phyloP scores from a whole-genome alignment of 2,888 invertebrate species.

The Sinelater perroti region DNA sequence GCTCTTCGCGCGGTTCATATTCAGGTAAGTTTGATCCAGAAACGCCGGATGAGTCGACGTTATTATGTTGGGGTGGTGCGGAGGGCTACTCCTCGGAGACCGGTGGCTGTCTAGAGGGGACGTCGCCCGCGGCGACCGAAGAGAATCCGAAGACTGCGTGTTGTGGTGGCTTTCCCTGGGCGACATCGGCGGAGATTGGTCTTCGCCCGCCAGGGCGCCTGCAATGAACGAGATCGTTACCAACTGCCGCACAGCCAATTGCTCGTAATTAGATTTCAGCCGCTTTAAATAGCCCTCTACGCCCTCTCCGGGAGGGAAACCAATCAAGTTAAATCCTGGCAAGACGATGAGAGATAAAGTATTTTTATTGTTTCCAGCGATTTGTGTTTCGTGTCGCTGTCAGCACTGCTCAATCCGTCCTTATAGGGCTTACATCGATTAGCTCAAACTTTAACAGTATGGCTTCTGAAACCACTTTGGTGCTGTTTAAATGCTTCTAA shows the following conservation, averaged over 20 bases:
- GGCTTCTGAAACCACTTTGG: constrained; percentile 58
- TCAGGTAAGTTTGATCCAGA: constrained; percentile 59
- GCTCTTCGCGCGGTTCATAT: constrained; percentile 58
- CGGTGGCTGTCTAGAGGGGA: constrained; percentile 57
- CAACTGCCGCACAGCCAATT: background rate
- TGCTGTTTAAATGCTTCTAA: constrained; percentile 50
- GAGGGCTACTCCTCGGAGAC: constrained; percentile 53
- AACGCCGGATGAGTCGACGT: constrained; percentile 59
- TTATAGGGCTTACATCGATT: constrained; percentile 59
- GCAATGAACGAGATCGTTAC: constrained; percentile 51
- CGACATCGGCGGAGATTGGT: constrained; percentile 74
- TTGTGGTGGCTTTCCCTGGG: constrained; percentile 58
- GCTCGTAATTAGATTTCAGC: background rate
- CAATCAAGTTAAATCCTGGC: constrained; percentile 46
- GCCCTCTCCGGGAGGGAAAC: constrained; percentile 27
- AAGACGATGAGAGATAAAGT: constrained; percentile 47
- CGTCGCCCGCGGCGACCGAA: constrained; percentile 64
- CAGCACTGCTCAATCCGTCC: constrained; percentile 51
- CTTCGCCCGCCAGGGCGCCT: constrained; percentile 73
- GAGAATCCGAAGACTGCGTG: constrained; percentile 55
- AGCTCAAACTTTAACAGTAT: constrained; percentile 55
- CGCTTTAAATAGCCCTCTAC: constrained; percentile 21
- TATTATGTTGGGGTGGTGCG: constrained; percentile 55
- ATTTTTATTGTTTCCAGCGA: constrained; percentile 54
- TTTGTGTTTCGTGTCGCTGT: constrained; percentile 52